Evolutionary conservation across 2,888 invertebrate genomes (phyloP).

Genomic region (Eupeodes luniger): DNA sequence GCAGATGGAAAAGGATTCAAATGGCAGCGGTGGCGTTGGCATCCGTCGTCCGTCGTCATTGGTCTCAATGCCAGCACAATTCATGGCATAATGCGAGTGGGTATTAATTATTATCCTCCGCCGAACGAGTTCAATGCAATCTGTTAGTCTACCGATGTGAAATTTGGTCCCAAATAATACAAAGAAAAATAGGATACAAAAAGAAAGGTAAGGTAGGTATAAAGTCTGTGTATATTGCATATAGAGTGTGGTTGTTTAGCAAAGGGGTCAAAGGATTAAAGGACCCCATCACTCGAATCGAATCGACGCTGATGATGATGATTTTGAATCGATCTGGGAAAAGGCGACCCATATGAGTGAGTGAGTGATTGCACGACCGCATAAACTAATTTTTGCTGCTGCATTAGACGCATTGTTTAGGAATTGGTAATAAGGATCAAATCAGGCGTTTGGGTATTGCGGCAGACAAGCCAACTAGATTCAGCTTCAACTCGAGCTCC

Average conservation of each 20-base stretch:
- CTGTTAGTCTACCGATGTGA: constrained; percentile 18
- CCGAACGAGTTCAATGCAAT: constrained; percentile 40
- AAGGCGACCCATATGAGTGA: background rate
- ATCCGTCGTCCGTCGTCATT: background rate
- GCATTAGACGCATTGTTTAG: constrained; percentile 66
- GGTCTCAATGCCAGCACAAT: constrained; percentile 28
- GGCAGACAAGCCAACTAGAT: constrained; percentile 15
- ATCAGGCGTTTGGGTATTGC: constrained; percentile 55
- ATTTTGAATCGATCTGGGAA: constrained; percentile 17
- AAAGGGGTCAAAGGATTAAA: constrained; percentile 13
- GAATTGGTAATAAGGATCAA: constrained; percentile 57
- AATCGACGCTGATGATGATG: background rate
- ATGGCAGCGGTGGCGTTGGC: background rate
- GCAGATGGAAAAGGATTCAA: constrained; percentile 22
- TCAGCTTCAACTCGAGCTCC: too few relatives aligned
- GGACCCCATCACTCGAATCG: background rate
- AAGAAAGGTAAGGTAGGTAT: background rate
- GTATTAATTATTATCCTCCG: constrained; percentile 65
- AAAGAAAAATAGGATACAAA: too few relatives aligned
- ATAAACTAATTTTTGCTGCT: constrained; percentile 68
- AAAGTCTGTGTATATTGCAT: background rate
- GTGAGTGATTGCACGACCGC: constrained; percentile 41
- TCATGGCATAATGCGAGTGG: constrained; percentile 51
- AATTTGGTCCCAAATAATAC: background rate
- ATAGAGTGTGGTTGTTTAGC: background rate